Conservation (phyloP, 2,797 vertebrate species). For the Macroramphosus scolopax region DNA sequence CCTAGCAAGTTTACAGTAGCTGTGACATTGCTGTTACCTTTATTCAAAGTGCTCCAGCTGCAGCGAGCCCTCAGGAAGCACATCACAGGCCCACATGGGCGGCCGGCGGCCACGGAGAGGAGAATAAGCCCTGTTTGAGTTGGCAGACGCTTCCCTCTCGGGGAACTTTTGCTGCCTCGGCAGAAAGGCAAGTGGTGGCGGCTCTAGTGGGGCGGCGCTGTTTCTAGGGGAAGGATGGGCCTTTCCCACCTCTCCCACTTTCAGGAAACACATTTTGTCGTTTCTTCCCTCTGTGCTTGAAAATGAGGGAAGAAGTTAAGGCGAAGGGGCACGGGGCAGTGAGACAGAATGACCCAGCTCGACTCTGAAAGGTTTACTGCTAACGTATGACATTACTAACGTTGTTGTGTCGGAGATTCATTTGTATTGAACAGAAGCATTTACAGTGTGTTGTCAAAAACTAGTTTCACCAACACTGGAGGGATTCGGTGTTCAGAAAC, state of each 20-base stretch:
- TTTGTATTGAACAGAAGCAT: slow-evolving; percentile 56
- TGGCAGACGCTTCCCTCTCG: slow-evolving; percentile 88
- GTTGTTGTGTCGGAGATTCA: slow-evolving; percentile 36
- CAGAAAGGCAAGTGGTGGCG: slow-evolving; percentile 88
- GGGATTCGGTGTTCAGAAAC: slow-evolving; percentile 66
- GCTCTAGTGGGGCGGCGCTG: slow-evolving; percentile 74
- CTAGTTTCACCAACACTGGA: slow-evolving; percentile 55
- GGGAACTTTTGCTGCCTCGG: slow-evolving; percentile 93
- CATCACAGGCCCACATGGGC: slow-evolving; percentile 84
- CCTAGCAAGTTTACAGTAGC: slow-evolving; percentile 88
- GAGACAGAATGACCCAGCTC: slow-evolving; percentile 60
- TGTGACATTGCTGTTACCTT: slow-evolving; percentile 90
- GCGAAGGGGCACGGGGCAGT: slow-evolving; percentile 33
- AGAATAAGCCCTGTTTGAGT: slow-evolving; percentile 86
- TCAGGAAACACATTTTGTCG: slow-evolving; percentile 98
- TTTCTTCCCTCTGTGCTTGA: slow-evolving; percentile 74
- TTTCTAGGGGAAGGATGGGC: slow-evolving; percentile 87
- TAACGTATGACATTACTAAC: slow-evolving; percentile 45
- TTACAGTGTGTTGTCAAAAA: slow-evolving; percentile 9
- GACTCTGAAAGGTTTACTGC: slow-evolving; percentile 77
- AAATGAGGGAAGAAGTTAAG: slow-evolving; percentile 52
- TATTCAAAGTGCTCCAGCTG: slow-evolving; percentile 90
- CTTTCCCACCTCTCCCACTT: slow-evolving; percentile 92
- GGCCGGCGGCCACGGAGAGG: slow-evolving; percentile 55
- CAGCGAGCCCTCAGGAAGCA: slow-evolving; percentile 93